Base-by-base conservation (phyloP, 1,140 invertebrate genomes). In the Bombus sylvicola region DNA sequence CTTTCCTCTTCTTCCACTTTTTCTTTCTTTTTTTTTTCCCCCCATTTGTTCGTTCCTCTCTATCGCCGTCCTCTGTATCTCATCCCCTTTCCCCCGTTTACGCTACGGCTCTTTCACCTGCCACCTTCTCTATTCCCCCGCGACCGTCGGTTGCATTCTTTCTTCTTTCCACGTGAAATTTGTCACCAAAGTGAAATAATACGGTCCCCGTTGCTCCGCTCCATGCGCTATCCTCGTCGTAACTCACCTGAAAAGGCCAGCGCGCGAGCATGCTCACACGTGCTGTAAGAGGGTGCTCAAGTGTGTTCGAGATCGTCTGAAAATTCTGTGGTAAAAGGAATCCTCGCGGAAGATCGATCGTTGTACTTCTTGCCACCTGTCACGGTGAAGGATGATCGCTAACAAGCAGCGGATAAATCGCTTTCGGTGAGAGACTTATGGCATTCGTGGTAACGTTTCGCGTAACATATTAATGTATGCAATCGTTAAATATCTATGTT, bases 141-240 rank as follows among this genome's bases (percentile, higher is more conserved):
- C 41, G 6, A 18, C 28, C 28, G 8, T n/a, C 41, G n/a, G 18
- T 31, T 53, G 66, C 64, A 57, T 25, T 71, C 75, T 89, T 79
- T 74, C 68, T 81, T 80, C 62, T 62, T 81, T 79, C n/a, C 81
- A 66, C 68, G 81, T 66, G 74, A 91, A 87, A 91, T 88, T 88
- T 89, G 86, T 91, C 90, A 87, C 71, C 81, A 71, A 86, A 85
- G 86, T 82, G 80, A 91, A 89, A 91, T 91, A 91, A 91, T 91
- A 82, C 59, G 68, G 76, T 53, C 28, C 43, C 62, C 76, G 79
- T 57, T 25, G 53, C 66, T 53, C 28, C 41, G 31, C 59, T 76
- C 62, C 9, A 15, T 43, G 41, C 68, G 22, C 69, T 64, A 34
- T 47, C 66, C 53, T 47, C n/a, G 15, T 57, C 75, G 47, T 85